Evolutionary conservation across 2,888 invertebrate species (phyloP).

Genomic region (Strigamia transsilvanica): DNA sequence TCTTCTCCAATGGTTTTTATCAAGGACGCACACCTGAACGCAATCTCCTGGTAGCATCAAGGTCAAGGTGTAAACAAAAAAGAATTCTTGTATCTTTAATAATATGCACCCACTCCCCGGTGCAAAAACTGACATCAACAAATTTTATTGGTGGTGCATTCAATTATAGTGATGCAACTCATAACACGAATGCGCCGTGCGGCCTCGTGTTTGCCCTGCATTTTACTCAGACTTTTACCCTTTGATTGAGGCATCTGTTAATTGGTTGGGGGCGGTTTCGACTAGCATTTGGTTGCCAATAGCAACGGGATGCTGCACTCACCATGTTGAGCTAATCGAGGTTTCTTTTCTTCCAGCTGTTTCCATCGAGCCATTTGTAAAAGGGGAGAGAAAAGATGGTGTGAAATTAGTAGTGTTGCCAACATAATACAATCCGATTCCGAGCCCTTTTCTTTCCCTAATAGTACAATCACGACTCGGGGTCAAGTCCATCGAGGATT

Average conservation of each 20-base stretch:
- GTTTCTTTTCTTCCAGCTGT: constrained; percentile 49
- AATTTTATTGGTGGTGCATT: constrained; percentile 23
- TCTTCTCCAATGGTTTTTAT: background rate
- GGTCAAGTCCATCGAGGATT: constrained; percentile 40
- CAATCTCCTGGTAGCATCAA: constrained; percentile 18
- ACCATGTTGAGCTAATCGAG: constrained; percentile 48
- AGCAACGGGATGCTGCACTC: constrained; percentile 47
- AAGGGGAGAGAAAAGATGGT: constrained; percentile 48
- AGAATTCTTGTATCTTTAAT: background rate
- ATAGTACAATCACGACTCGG: constrained; percentile 33
- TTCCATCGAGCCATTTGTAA: constrained; percentile 47
- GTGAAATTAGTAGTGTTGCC: constrained; percentile 43
- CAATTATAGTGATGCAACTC: constrained; percentile 30
- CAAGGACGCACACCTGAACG: constrained; percentile 17
- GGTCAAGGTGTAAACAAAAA: constrained; percentile 16
- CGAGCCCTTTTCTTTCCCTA: constrained; percentile 36
- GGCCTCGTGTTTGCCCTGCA: constrained; percentile 33
- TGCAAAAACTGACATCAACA: background rate
- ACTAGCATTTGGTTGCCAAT: constrained; percentile 12
- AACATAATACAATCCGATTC: constrained; percentile 46
- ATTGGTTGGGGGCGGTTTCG: constrained; percentile 45
- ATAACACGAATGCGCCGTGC: constrained; percentile 14
- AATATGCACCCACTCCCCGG: constrained; percentile 5
- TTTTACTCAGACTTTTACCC: constrained; percentile 37
- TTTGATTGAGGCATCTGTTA: constrained; percentile 49